Conservation (phyloP, 2,113 vertebrate species). For the Notothenia rossii region DNA sequence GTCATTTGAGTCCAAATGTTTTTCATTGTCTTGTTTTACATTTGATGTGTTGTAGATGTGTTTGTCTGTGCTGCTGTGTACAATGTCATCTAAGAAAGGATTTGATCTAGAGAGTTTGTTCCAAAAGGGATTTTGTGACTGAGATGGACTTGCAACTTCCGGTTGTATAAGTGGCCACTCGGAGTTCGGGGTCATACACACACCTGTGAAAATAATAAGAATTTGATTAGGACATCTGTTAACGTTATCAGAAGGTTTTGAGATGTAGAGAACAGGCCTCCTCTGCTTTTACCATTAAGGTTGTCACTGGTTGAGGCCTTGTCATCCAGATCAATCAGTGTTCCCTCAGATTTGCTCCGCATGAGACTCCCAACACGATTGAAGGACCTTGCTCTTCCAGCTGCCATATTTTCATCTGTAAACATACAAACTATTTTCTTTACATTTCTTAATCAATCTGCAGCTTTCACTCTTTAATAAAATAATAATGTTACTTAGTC, state of each 20-base stretch:
- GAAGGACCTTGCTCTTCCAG: constrained; percentile 77
- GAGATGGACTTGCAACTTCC: constrained; percentile 64
- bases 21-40: constrained; percentile 83
- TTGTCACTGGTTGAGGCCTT: constrained; percentile 68
- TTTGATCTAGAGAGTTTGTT: constrained; percentile 91
- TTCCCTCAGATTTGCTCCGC: constrained; percentile 90
- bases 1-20: constrained; percentile 79
- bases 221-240: neutral
- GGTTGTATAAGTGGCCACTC: constrained; percentile 71
- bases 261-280: neutral
- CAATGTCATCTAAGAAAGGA: constrained; percentile 94
- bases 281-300: constrained; percentile 77
- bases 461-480: neutral
- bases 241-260: neutral
- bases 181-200: constrained; percentile 47
- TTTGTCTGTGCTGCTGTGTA: constrained; percentile 78
- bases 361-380: constrained; percentile 80
- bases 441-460: neutral
- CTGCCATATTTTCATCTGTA: constrained; percentile 88
- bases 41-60: constrained; percentile 75
- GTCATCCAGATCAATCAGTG: constrained; percentile 88
- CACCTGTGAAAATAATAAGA: constrained; percentile 66
- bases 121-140: constrained; percentile 92
- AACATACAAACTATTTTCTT: constrained; percentile 23
- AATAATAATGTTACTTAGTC: neutral